Percentiles rank a stretch among this genome's conserved stretches.
Evolutionary conservation across 2,113 vertebrate genomes (phyloP).

Genomic region (Calidris pygmaea): DNA sequence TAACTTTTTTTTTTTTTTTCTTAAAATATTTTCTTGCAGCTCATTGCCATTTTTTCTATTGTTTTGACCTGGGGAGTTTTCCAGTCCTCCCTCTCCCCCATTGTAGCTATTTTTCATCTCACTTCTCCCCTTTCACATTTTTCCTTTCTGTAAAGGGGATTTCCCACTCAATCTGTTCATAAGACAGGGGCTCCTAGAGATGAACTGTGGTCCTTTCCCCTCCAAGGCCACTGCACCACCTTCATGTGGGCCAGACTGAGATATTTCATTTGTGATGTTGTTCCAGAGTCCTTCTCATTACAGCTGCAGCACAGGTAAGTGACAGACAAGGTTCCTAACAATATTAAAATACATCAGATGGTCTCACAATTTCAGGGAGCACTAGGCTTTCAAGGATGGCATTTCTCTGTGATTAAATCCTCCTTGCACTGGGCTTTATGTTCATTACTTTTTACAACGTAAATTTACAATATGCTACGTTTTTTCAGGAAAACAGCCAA

Average conservation of each 20-base stretch:
- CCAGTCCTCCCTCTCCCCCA: neutral
- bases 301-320: neutral
- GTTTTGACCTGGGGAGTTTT: neutral
- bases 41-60: neutral
- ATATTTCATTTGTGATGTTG: neutral
- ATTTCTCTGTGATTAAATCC: neutral
- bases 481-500: neutral
- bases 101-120: neutral
- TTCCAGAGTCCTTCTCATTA: neutral
- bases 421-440: neutral
- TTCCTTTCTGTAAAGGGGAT: neutral
- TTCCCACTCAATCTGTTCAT: neutral
- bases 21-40: neutral
- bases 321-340: neutral
- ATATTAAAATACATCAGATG: neutral
- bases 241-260: neutral
- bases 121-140: neutral
- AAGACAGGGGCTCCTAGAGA: neutral
- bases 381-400: neutral
- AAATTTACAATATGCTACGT: neutral
- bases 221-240: neutral
- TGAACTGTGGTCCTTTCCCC: neutral
- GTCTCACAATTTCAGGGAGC: rapidly evolving
- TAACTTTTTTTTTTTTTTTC: neutral
- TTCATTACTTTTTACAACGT: neutral